A percentile compares a stretch with the other conserved stretches of the same genome.
These are phyloP conservation scores for Odiellus spinosus DNA, from an alignment of 2,888 invertebrate genomes.

Conservation along the genomic window DNA sequence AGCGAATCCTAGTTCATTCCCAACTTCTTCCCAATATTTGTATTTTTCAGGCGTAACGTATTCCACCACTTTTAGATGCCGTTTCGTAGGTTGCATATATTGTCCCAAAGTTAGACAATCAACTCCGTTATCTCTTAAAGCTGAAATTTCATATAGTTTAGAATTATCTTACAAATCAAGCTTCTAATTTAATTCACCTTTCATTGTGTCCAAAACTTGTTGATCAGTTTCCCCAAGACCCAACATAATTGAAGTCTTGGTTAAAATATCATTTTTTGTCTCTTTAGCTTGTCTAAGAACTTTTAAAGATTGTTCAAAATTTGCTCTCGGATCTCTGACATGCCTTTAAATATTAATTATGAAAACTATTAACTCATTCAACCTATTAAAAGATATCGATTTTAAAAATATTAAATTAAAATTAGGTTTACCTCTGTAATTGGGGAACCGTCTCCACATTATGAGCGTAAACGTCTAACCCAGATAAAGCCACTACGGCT, in stretches of 20 bases:
- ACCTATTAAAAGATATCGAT: neutral
- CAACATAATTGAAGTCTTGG: conserved; percentile 96
- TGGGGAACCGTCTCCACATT: conserved; percentile 93
- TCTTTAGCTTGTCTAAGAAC: conserved; percentile 69
- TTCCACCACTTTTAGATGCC: conserved; percentile 79
- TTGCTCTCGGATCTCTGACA: conserved; percentile 84
- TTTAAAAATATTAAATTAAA: neutral
- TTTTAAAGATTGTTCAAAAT: conserved; percentile 69
- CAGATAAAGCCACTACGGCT: conserved; percentile 54
- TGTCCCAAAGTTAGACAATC: conserved; percentile 95
- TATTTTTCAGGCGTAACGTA: conserved; percentile 94
- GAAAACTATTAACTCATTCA: neutral
- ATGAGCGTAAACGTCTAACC: conserved; percentile 93
- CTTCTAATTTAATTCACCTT: conserved; percentile 36
- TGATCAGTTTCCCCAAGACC: conserved; percentile 79
- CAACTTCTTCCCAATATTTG: conserved; percentile 62
- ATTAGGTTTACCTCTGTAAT: conserved; percentile 47
- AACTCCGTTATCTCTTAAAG: conserved; percentile 62
- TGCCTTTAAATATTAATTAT: conserved; percentile 31
- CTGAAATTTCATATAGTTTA: conserved; percentile 32
- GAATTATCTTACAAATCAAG: neutral
- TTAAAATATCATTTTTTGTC: conserved; percentile 62
- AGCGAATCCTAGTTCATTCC: conserved; percentile 70
- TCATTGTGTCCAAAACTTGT: conserved; percentile 69
- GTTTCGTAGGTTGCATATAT: conserved; percentile 98